Conservation (phyloP, 2,113 vertebrate species). For the Callaeas wilsoni region DNA sequence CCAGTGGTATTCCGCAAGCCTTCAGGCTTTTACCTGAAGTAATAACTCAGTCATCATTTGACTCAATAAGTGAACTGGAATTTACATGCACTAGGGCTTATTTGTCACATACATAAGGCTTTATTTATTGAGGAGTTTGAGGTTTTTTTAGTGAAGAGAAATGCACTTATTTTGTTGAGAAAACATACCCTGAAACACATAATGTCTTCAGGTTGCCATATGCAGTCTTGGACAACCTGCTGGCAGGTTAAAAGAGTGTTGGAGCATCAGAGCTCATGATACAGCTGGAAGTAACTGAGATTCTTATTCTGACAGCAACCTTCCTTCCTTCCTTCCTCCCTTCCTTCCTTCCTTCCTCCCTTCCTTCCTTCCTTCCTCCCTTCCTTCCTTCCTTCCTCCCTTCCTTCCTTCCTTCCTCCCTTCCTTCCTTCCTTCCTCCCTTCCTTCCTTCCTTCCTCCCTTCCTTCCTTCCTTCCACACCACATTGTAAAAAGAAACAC, state of each 20-base stretch:
- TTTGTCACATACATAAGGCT: neutral
- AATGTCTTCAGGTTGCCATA: neutral
- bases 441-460: neutral
- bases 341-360: neutral
- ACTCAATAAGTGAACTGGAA: neutral
- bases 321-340: neutral
- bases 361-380: no score
- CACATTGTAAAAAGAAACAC: neutral
- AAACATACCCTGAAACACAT: neutral
- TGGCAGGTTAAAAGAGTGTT: neutral
- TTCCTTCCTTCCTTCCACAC: neutral
- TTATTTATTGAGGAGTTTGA: neutral
- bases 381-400: neutral
- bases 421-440: neutral
- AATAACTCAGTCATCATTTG: neutral
- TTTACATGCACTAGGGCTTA: neutral
- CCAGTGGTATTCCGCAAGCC: neutral
- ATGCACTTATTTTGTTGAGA: neutral
- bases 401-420: neutral
- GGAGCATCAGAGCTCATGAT: neutral
- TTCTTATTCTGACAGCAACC: neutral
- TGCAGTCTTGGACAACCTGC: neutral
- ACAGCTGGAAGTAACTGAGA: neutral
- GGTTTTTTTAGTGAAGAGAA: neutral
- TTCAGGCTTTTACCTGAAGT: neutral